These are phyloP conservation scores for Solen grandis DNA, from an alignment of 1,140 invertebrate species.

Conservation along the genomic window DNA sequence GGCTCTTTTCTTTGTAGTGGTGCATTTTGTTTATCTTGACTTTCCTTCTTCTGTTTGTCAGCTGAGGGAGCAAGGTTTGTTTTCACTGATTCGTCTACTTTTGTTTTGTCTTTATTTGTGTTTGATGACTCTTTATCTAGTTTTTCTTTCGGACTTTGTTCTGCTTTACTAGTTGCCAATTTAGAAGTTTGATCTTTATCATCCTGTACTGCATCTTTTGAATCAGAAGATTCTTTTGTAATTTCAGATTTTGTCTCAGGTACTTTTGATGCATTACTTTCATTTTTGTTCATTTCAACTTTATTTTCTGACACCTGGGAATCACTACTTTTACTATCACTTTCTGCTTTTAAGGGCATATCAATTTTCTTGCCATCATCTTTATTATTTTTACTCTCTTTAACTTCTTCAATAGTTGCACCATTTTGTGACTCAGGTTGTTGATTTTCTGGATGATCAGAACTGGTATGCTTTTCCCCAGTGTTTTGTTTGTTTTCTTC, in stretches of 20 bases:
- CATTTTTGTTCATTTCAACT: not conserved
- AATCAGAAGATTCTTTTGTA: not conserved
- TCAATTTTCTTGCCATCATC: conserved; percentile 5
- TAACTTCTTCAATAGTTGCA: not conserved
- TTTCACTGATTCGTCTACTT: not conserved
- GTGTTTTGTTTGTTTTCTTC: conserved; percentile 1
- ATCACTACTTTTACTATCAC: not conserved
- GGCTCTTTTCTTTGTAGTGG: conserved; percentile 19
- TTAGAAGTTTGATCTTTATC: not conserved
- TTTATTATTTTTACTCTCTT: conserved; percentile 5
- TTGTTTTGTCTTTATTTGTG: not conserved
- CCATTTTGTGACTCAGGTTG: not conserved
- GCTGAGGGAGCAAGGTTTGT: not conserved
- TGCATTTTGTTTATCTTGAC: conserved; percentile 4
- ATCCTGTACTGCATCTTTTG: too few species aligned
- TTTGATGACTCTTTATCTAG: not conserved
- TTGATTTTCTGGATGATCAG: not conserved
- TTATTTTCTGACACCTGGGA: conserved; percentile 4
- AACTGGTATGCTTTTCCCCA: not conserved
- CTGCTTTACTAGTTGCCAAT: not conserved
- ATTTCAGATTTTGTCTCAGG: not conserved
- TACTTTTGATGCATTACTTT: not conserved
- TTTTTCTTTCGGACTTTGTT: too few species aligned
- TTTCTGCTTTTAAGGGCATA: too few species aligned
- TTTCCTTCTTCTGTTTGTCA: too few species aligned